Evolutionary conservation across 2,888 invertebrate species (phyloP), one percentile per base, ranked within the genome.

Genomic region (Cheilosia pagana): DNA sequence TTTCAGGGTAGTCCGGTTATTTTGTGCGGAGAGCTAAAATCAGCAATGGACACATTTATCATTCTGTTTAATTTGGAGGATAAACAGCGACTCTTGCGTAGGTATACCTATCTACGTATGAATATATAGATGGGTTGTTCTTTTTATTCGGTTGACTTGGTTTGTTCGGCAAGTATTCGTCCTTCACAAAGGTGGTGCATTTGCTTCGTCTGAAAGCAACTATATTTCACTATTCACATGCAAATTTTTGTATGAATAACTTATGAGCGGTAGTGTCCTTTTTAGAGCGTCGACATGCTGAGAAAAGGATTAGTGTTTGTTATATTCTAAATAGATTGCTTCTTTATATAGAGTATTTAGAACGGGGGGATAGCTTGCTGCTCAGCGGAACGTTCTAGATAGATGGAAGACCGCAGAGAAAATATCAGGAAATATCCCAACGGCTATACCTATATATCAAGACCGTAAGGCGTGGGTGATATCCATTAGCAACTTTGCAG

Each of bases 51-150:
- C 62, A 62, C 48, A 62, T 62, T 21, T 48, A 62, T 62, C 48
- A 62, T 62, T 62, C 62, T 62, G 62, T 62, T 28, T 62, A 62
- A 48, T 48, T 62, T 62, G 12, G 19, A 19, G 19, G 48, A 62
- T 62, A 48, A 62, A 62, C 45, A 62, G 31, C 31, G 19, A 35
- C 10, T 59, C 14, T 23, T n/a, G 23, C 25, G 7, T 8, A 23
- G 16, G n/a, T 23, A 35, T n/a, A 23, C 14, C 2, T 23, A 59
- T n/a, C 6, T 60, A n/a, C n/a, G 43, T 6, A 60, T 19, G 14
- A 0, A 12, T 12, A 19, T 3, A 25, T n/a, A 7, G 45, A 45
- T 45, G 45, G 25, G 25, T 12, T 12, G 25, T 3, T 25, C 5
- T 12, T 35, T 35, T 12, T 35, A 4, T 12, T 35, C 12, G 35